Evolutionary conservation across 2,113 vertebrate species (phyloP).

Genomic region (Argyrosomus japonicus): DNA sequence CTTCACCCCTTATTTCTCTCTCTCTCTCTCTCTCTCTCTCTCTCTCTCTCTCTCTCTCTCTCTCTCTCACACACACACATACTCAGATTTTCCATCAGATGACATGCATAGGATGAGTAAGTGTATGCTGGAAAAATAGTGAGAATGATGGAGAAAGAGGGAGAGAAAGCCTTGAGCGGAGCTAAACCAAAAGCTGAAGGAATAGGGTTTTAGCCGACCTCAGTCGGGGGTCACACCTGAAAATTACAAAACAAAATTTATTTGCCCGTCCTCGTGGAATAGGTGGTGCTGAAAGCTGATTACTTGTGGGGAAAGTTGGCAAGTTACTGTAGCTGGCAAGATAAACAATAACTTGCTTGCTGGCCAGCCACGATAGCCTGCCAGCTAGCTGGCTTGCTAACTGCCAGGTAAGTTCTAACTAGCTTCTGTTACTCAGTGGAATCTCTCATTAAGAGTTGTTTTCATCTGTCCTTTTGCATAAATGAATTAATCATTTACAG

Average conservation of each 20-base stretch:
- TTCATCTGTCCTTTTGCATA: neutral
- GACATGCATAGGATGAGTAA: conserved; percentile 13
- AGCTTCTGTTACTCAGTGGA: neutral
- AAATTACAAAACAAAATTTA: neutral
- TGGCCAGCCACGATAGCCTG: neutral
- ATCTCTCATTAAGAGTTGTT: neutral
- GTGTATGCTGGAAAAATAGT: conserved; percentile 3
- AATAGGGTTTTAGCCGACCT: neutral
- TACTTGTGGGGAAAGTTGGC: neutral
- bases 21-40: neutral
- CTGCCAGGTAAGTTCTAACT: conserved; percentile 10
- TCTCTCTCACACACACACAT: neutral
- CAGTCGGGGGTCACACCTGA: neutral
- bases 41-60: neutral
- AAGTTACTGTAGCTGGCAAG: neutral
- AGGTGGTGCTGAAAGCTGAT: neutral
- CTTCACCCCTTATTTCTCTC: conserved; percentile 35
- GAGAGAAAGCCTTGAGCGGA: neutral
- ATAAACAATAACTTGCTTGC: neutral
- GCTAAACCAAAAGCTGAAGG: neutral
- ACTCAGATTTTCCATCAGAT: neutral
- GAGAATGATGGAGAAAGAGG: neutral
- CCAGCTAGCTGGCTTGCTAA: neutral
- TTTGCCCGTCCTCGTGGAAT: neutral
- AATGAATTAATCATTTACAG: neutral